Base-by-base conservation (phyloP, 2,797 vertebrate species). In the Oryzias dopingdopingensis region DNA sequence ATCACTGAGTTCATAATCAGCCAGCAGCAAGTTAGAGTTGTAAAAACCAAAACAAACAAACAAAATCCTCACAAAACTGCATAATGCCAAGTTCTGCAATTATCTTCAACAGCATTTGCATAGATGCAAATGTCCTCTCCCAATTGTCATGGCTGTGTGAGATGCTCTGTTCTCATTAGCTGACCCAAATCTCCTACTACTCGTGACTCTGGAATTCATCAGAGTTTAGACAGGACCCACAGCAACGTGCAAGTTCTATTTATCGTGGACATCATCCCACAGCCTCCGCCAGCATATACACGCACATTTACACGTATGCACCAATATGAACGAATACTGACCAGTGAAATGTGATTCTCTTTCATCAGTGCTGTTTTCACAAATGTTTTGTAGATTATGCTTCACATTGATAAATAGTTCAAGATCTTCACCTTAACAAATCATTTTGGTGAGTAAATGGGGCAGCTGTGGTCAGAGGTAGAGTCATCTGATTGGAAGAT, bases 221-320 rank as follows among this genome's bases (percentile, higher is more conserved):
- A 91, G 91, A 91, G 89, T 91, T 92, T 90, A 89, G 88, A 87
- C 83, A 84, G 88, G 85, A 92, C 90, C 84, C 90, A 88, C 82
- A 74, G 83, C 70, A 84, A 88, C 88, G 89, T 86, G 85, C 80
- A 86, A 82, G 76, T 89, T 86, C 76, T 90, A 90, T 90, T 91
- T 81, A 81, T 80, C 70, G 75, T 67, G 62, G 69, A 86, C 65
- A 75, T 74, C 70, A 74, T 64, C 71, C 62, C 59, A 57, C 59
- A 50, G 67, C 52, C 65, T 17, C 46, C 45, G 71, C 76, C 73
- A 82, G 62, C 70, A 74, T 43, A 49, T 43, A 49, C 54, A 59
- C 68, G 56, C 56, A 79, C 26, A 66, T 46, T 12, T n/a, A 20
- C 22, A 26, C 20, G 17, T n/a, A 49, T 37, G 14, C 23, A 26